Conservation (phyloP, 2,888 invertebrate species). For the Euclidia mi region DNA sequence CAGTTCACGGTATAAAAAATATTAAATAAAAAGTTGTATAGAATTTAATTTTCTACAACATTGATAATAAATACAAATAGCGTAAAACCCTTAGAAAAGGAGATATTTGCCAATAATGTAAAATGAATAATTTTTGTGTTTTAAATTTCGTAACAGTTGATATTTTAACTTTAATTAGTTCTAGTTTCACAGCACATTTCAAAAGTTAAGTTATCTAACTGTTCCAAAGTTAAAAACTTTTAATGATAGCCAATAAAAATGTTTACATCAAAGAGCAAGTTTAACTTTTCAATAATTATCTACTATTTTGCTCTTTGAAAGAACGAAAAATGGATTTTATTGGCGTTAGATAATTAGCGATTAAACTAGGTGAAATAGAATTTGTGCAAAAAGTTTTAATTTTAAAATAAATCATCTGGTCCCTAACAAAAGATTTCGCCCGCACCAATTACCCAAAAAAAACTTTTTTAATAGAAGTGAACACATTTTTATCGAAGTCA, state of each 20-base stretch:
- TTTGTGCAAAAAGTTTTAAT: constrained; percentile 66
- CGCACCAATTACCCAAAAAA: constrained; percentile 61
- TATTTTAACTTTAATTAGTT: constrained; percentile 22
- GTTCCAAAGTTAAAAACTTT: constrained; percentile 40
- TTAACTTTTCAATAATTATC: constrained; percentile 8
- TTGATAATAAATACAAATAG: no score
- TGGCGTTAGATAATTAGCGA: constrained; percentile 42
- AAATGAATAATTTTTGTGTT: constrained; percentile 31
- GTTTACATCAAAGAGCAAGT: constrained; percentile 18
- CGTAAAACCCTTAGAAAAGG: no score
- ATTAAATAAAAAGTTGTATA: no score
- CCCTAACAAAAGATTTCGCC: constrained; percentile 56
- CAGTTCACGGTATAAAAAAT: no score
- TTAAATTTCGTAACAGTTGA: constrained; percentile 28
- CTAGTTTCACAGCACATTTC: constrained; percentile 17
- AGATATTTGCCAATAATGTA: no score
- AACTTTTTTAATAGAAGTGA: constrained; percentile 69
- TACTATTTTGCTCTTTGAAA: constrained; percentile 21
- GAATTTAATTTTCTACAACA: constrained; percentile 57
- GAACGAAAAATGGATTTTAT: constrained; percentile 21
- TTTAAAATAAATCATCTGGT: constrained; percentile 68
- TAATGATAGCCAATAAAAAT: constrained; percentile 39
- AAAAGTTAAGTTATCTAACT: constrained; percentile 32
- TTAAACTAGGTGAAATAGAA: constrained; percentile 52
- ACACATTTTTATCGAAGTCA: constrained; percentile 59